Evolutionary conservation across 2,113 vertebrate species (phyloP).

Genomic region (Hassar affinis): DNA sequence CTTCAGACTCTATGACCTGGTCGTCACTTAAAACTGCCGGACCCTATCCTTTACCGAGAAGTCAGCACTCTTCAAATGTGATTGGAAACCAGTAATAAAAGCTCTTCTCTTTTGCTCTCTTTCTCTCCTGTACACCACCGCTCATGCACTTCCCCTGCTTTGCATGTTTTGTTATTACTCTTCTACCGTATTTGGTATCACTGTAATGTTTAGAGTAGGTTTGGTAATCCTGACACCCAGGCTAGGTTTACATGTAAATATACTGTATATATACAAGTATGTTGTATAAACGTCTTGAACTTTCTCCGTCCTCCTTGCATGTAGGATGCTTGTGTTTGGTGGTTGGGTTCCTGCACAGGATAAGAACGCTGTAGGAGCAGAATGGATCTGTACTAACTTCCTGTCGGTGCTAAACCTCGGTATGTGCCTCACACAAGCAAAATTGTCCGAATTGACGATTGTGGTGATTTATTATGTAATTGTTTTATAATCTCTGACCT

Average conservation of each 20-base stretch:
- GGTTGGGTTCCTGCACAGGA: conserved; percentile 89
- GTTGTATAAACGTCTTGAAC: background rate
- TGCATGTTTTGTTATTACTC: background rate
- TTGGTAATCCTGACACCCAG: background rate
- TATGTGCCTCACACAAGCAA: conserved; percentile 71
- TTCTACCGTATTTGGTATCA: background rate
- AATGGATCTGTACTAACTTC: conserved; percentile 92
- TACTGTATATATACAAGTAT: background rate
- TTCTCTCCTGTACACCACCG: background rate
- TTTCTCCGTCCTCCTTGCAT: conserved; percentile 46
- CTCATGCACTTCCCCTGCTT: background rate
- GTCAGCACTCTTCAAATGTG: conserved; percentile 90
- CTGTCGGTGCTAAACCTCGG: conserved; percentile 87
- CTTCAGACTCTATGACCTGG: conserved; percentile 93
- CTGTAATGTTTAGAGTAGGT: background rate
- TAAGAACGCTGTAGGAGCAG: conserved; percentile 71
- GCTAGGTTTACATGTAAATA: background rate
- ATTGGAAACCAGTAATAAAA: conserved; percentile 92
- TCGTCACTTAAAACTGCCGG: conserved; percentile 84
- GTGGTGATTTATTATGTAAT: background rate
- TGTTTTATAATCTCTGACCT: background rate
- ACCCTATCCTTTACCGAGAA: conserved; percentile 84
- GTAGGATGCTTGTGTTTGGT: conserved; percentile 96
- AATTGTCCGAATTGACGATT: too few relatives aligned
- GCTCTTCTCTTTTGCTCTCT: background rate